These are phyloP conservation scores for Stegastes partitus DNA, from an alignment of 2,113 vertebrate species.

Conservation along the genomic window DNA sequence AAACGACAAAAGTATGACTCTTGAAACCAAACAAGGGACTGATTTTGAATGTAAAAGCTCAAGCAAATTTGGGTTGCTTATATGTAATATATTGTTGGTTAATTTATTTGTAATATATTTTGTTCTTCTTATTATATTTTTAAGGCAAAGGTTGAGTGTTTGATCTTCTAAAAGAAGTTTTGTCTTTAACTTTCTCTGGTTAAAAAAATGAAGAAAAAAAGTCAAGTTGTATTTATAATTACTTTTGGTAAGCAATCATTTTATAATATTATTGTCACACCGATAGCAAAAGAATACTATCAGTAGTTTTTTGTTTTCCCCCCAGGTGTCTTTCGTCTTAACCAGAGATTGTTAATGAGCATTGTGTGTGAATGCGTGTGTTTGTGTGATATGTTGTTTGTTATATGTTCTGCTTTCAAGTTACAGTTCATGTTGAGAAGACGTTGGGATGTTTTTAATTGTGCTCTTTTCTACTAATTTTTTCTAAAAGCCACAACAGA, in stretches of 20 bases:
- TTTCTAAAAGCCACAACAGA: conserved; percentile 60
- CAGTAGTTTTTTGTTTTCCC: conserved; percentile 2
- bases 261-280: conserved; percentile 17
- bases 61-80: conserved; percentile 37
- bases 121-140: conserved; percentile 51
- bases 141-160: conserved; percentile 30
- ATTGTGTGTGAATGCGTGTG: conserved; percentile 31
- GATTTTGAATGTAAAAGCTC: conserved; percentile 65
- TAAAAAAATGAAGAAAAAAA: conserved; percentile 13
- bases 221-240: conserved; percentile 7
- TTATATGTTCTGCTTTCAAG: conserved; percentile 21
- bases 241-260: conserved; percentile 31
- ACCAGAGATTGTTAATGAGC: conserved; percentile 40
- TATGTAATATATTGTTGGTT: conserved; percentile 65
- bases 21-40: conserved; percentile 57
- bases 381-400: conserved; percentile 39
- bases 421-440: conserved; percentile 16
- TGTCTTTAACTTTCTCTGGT: conserved; percentile 45
- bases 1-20: conserved; percentile 6
- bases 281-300: conserved; percentile 13
- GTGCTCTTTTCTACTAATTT: conserved; percentile 59
- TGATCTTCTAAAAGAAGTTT: conserved; percentile 29
- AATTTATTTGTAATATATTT: conserved; percentile 71
- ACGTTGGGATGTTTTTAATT: conserved; percentile 43
- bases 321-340: conserved; percentile 10